Evolutionary conservation across 2,888 invertebrate species (phyloP), one percentile per base, ranked within the genome.

Genomic region (Metopia argyrocephala): DNA sequence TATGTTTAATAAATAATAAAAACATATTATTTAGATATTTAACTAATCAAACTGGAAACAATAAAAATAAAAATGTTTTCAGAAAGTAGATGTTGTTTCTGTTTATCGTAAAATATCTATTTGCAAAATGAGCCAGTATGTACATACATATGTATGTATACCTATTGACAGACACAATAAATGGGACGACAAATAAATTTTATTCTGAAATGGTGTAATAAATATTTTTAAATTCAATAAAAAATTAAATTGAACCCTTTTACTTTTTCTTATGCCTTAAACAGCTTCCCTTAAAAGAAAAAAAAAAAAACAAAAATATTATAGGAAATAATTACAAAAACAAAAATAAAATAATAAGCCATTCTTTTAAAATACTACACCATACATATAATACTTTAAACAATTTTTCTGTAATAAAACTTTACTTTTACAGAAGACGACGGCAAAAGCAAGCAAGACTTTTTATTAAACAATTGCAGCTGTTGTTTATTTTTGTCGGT

Each of bases 261-360:
- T 78, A 59, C 61, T 59, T 71, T 78, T 76, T n/a, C 38, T 57
- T 73, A 61, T 66, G 9, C 38, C 38, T 38, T 15, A 73, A 27
- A 15, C 76, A 76, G 78, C 78, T 78, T 78, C 78, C 78, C 78
- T 78, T 78, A 66, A 78, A 78, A 54, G 65, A 70, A 64, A 70
- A 46, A 20, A 6, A 5, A 9, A 31, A 5, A 31, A 31, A 31
- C 31, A 5, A 73, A 48, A 56, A 64, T 38, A 15, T 15, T 38
- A 15, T 38, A 38, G 15, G 38, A 38, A 38, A 38, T 38, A 38
- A 38, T 38, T 12, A 25, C 7, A 28, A 21, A 23, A 74, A 57
- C 48, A 66, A 38, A 18, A 59, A 66, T 59, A 31, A 31, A 6
- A 9, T 2, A 2, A 31, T 31, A 31, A 31, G 12, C 31, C 4